Evolutionary conservation across 2,888 invertebrate species (phyloP), one percentile per base, ranked within the genome.

Genomic region (Trileptium ribeirensis): DNA sequence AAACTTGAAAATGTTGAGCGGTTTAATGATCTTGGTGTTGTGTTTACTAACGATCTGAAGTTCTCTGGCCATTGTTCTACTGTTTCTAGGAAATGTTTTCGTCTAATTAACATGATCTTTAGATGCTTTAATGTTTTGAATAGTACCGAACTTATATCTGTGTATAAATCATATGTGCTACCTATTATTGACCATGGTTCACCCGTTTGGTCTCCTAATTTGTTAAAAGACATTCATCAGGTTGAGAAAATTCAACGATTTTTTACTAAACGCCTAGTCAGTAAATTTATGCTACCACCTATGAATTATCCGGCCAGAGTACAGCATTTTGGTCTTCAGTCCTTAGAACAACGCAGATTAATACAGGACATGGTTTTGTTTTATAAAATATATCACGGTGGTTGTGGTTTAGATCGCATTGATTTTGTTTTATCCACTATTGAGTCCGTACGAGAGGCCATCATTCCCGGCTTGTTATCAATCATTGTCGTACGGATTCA

Each of bases 141-240:
- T 70, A 36, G 8, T 70, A 34, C 8, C 37, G 74, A 34, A 34
- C 74, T 70, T 70, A 70, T 70, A 70, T 34, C 8, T 34, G 34
- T 70, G 37, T 70, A 70, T 19, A 36, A 34, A 36, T 31, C 74
- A 34, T 70, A 70, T 70, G 79, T 79, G 3, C 15, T 31, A 29
- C 79, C 79, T 31, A 70, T 79, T 74, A 29, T 79, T 29, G 79
- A 79, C 24, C 40, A 67, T 74, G 19, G 33, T 79, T 74, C 74
- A 31, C 31, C 51, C 31, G 67, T 79, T 74, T 79, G 79, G 79
- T 67, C 39, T 79, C 79, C 79, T n/a, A 51, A 67, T 70, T 70
- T n/a, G 31, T 15, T 8, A 3, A 74, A 19, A 29, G 74, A 79
- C 38, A 70, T 67, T 70, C 3, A 70, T 24, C n/a, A 67, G 29